These are phyloP conservation scores for Phalera bucephala DNA, from an alignment of 2,888 invertebrate species.

Conservation along the genomic window DNA sequence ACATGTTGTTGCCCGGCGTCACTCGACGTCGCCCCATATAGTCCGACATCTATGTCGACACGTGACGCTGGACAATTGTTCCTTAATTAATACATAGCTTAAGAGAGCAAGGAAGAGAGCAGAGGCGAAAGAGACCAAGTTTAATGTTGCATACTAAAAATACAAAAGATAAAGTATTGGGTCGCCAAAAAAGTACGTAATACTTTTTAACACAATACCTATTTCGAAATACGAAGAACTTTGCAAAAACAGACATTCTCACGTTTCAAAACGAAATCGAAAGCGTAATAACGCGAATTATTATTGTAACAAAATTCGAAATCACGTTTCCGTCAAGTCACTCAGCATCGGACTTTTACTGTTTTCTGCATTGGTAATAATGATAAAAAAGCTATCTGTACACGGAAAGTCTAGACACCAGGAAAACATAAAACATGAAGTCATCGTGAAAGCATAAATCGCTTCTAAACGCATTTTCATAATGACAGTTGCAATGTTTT, in stretches of 20 bases:
- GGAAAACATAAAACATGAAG: conserved; percentile 6
- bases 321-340: conserved; percentile 4
- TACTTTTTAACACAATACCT: too few relatives aligned
- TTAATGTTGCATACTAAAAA: too few relatives aligned
- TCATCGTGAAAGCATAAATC: conserved; percentile 10
- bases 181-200: too few relatives aligned
- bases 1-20: too few relatives aligned
- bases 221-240: too few relatives aligned
- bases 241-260: conserved; percentile 27
- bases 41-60: too few relatives aligned
- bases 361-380: not conserved
- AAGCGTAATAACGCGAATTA: conserved; percentile 28
- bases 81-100: too few relatives aligned
- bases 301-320: conserved; percentile 8
- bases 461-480: conserved; percentile 1
- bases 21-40: too few relatives aligned
- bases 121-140: too few relatives aligned
- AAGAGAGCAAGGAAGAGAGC: too few relatives aligned
- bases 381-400: conserved; percentile 11
- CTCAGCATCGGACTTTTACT: conserved; percentile 4
- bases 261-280: conserved; percentile 39
- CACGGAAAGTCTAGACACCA: conserved; percentile 8
- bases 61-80: too few relatives aligned
- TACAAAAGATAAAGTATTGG: too few relatives aligned
- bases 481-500: not conserved